Evolutionary conservation across 2,113 vertebrate genomes (phyloP).

Genomic region (Semnornis frantzii): DNA sequence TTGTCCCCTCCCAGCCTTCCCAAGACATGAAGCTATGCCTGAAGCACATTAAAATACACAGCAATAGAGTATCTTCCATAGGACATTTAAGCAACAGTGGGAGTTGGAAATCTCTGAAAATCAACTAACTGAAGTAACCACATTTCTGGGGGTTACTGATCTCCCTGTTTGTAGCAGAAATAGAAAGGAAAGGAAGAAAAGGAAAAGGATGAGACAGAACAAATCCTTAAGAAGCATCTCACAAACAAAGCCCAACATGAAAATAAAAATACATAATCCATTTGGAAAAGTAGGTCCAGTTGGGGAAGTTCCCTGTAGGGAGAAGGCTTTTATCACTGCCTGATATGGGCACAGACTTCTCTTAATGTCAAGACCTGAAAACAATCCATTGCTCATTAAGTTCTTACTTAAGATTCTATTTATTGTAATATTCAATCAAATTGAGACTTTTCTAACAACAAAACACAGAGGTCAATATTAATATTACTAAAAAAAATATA

Average conservation of each 20-base stretch:
- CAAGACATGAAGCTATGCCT: not conserved
- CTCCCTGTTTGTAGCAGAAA: not conserved
- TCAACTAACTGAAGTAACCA: not conserved
- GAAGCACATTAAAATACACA: not conserved
- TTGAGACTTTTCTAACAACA: constrained; percentile 1
- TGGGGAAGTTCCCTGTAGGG: not conserved
- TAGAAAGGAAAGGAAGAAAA: fast-evolving
- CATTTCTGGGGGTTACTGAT: not conserved
- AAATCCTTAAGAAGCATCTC: not conserved
- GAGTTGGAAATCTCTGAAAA: not conserved
- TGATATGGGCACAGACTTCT: not conserved
- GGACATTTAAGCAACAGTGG: not conserved
- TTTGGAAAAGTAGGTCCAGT: not conserved
- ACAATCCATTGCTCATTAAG: not conserved
- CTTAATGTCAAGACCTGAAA: not conserved
- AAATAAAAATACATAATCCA: not conserved
- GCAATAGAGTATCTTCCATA: not conserved
- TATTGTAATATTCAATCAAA: constrained; percentile 37
- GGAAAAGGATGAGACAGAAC: fast-evolving
- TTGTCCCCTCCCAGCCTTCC: not conserved
- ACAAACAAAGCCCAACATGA: not conserved
- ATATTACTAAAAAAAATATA: not conserved
- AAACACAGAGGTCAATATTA: not conserved
- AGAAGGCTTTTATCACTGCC: not conserved
- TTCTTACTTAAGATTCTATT: not conserved